These are phyloP conservation scores for Crenuchus spilurus DNA, from an alignment of 2,797 vertebrate genomes.

Conservation along the genomic window DNA sequence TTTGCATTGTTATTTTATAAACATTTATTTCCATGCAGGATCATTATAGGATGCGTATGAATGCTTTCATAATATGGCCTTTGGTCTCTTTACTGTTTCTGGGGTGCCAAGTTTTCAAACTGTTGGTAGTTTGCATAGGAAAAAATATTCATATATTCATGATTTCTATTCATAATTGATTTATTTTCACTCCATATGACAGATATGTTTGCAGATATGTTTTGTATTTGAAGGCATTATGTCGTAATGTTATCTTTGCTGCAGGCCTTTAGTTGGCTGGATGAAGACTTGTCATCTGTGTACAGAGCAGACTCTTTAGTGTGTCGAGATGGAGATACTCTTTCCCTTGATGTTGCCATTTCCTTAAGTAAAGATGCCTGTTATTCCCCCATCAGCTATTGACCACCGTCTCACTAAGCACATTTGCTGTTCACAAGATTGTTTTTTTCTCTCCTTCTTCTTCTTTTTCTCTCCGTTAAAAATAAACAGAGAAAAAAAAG, in stretches of 20 bases:
- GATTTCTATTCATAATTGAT: slow-evolving; percentile 19
- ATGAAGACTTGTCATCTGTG: slow-evolving; percentile 50
- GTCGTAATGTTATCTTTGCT: slow-evolving; percentile 34
- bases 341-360: slow-evolving; percentile 65
- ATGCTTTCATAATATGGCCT: too few species aligned
- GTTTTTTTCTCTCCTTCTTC: slow-evolving; percentile 82
- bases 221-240: slow-evolving; percentile 30
- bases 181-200: slow-evolving; percentile 14
- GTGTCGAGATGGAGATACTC: slow-evolving; percentile 49
- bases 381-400: slow-evolving; percentile 79
- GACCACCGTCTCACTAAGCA: slow-evolving; percentile 83
- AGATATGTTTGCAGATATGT: background rate
- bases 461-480: slow-evolving; percentile 69
- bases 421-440: slow-evolving; percentile 88
- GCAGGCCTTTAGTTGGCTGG: slow-evolving; percentile 41
- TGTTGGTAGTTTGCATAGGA: background rate
- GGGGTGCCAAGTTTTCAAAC: background rate
- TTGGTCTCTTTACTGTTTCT: background rate
- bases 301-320: slow-evolving; percentile 47
- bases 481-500: slow-evolving; percentile 65
- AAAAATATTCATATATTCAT: slow-evolving; percentile 16
- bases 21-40: too few species aligned
- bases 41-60: too few species aligned
- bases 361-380: slow-evolving; percentile 77
- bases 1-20: too few species aligned